These are phyloP conservation scores for Drosophila suzukii DNA, from an alignment of 1,140 invertebrate species.

Conservation along the genomic window DNA sequence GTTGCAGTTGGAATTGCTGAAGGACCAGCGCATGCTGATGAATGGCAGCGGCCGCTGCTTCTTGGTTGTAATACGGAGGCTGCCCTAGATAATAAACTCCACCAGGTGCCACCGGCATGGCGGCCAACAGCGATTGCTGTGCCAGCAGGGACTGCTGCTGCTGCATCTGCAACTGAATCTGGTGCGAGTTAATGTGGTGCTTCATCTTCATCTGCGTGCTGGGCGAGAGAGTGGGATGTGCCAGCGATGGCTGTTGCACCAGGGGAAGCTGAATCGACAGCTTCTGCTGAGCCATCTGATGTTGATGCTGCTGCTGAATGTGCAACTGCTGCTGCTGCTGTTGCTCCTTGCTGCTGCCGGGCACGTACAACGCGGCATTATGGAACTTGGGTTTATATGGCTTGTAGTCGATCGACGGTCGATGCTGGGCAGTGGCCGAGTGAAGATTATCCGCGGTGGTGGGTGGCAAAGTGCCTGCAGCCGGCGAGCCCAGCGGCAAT, in stretches of 20 bases:
- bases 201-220: slow-evolving; percentile 80
- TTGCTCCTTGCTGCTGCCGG: slow-evolving; percentile 53
- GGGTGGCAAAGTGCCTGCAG: slow-evolving; percentile 75
- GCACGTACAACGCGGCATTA: slow-evolving; percentile 86
- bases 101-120: slow-evolving; percentile 46
- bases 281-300: slow-evolving; percentile 54
- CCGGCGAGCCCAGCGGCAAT: slow-evolving; percentile 75
- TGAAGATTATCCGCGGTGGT: slow-evolving; percentile 57
- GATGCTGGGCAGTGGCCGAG: slow-evolving; percentile 66
- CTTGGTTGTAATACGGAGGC: slow-evolving; percentile 56
- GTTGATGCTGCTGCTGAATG: slow-evolving; percentile 31
- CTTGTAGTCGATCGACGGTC: slow-evolving; percentile 73
- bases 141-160: slow-evolving; percentile 57
- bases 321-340: slow-evolving; percentile 53
- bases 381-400: slow-evolving; percentile 92
- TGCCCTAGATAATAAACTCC: slow-evolving; percentile 69
- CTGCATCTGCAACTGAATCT: slow-evolving; percentile 74
- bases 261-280: slow-evolving; percentile 45
- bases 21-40: slow-evolving; percentile 65
- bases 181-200: slow-evolving; percentile 79
- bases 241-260: slow-evolving; percentile 39
- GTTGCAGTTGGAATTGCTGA: slow-evolving; percentile 67
- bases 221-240: slow-evolving; percentile 75
- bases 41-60: slow-evolving; percentile 63
- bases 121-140: slow-evolving; percentile 57